Base-by-base conservation (phyloP, 1,140 invertebrate species). In the Reticulitermes speratus region DNA sequence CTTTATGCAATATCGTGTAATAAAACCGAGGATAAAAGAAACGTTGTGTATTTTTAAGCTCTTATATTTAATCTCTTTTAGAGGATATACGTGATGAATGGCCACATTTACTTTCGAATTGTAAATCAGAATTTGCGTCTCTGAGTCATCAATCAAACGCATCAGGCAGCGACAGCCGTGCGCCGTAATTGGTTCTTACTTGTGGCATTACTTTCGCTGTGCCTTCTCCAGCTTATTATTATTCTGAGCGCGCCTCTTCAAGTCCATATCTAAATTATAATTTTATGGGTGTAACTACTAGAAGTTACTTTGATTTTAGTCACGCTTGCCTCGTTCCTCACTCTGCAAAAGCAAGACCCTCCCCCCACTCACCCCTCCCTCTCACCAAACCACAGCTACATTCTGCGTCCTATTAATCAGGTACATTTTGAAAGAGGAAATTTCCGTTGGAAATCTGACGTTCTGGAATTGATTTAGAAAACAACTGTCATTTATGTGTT, bases 211-310 rank as follows among this genome's bases (percentile, higher is more conserved):
- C 12, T 65, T 65, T 65, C 59, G 59, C 59, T 16, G 1, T 19
- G 16, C 8, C 59, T 12, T 48, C 48, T 48, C 48, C 48, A 16
- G 65, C 65, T 30, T 30, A 0, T 75, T 75, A 25, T 30, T 75
- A 75, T 75, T 75, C 65, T 30, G 65, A 1, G 2, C 8, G 8
- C 7, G 65, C 16, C 65, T 30, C n/a, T 55, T 16, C 65, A 25
- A 75, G 65, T 30, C 65, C 65, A 75, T 75, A 75, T 75, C 65
- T 75, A 30, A 75, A 75, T 75, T 75, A 75, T 75, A 30, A 75
- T 75, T 75, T 75, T 75, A 75, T 30, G 65, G 65, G 65, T 30
- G 0, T 75, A 14, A 75, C 65, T 23, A 65, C 16, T 75, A 75
- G 25, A 75, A 75, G 65, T 75, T 12, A 14, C 65, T 75, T 75